Conservation (phyloP, 1,140 invertebrate genomes). For the Drosophila pseudoananassae region DNA sequence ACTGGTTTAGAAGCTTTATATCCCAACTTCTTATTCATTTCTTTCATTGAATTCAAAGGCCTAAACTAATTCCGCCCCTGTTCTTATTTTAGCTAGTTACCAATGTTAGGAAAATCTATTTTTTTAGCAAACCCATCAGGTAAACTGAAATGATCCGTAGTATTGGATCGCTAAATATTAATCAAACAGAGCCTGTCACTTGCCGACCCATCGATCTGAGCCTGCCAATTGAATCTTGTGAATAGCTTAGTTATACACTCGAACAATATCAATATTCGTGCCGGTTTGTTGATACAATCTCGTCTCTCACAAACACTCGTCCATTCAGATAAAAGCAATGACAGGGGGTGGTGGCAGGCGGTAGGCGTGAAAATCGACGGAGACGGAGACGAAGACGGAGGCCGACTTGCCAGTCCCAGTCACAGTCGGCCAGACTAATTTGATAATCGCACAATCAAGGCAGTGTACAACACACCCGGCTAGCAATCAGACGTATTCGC, state of each 20-base stretch:
- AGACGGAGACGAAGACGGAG: constrained; percentile 3
- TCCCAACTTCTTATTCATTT: no score
- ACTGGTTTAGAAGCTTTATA: not conserved
- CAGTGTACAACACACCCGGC: constrained; percentile 49
- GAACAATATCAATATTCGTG: constrained; percentile 43
- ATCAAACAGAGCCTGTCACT: constrained; percentile 48
- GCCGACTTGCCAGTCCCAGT: not conserved
- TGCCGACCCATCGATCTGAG: constrained; percentile 30
- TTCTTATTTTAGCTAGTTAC: not conserved
- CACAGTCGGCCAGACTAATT: constrained; percentile 42
- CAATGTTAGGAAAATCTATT: constrained; percentile 17
- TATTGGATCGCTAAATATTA: constrained; percentile 35
- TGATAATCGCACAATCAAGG: constrained; percentile 70
- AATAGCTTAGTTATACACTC: constrained; percentile 67
- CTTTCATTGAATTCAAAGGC: not conserved
- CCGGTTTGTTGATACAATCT: constrained; percentile 55
- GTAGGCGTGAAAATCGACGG: constrained; percentile 21
- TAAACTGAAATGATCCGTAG: constrained; percentile 17
- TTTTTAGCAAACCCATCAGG: constrained; percentile 17
- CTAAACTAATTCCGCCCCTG: constrained; percentile 6
- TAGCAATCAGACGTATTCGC: constrained; percentile 32
- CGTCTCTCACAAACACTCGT: constrained; percentile 41
- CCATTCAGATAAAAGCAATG: constrained; percentile 42
- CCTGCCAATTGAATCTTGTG: constrained; percentile 54
- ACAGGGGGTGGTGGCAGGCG: constrained; percentile 14